phyloP scores from a whole-genome alignment of 2,113 vertebrate species.

The Ranitomeya variabilis region DNA sequence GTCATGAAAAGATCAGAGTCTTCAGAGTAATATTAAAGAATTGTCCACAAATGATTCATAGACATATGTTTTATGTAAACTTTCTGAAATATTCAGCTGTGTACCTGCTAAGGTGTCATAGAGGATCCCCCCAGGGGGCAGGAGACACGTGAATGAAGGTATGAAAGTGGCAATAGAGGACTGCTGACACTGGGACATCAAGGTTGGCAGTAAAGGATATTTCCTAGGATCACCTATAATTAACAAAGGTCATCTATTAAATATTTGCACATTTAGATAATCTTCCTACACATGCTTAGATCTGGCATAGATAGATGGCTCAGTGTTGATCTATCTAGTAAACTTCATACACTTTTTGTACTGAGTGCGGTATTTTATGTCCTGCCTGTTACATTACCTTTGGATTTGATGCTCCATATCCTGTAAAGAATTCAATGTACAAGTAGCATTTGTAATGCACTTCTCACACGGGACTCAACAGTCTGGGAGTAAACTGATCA shows the following conservation, averaged over 20 bases:
- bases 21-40: neutral
- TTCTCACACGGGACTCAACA: too few species aligned
- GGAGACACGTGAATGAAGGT: conserved; percentile 71
- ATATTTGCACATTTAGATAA: neutral
- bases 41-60: neutral
- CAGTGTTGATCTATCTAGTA: neutral
- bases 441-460: too few species aligned
- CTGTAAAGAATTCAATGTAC: too few species aligned
- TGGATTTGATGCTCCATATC: too few species aligned
- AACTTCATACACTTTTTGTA: too few species aligned
- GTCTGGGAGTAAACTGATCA: too few species aligned
- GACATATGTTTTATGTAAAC: neutral
- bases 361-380: too few species aligned
- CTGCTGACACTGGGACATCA: conserved; percentile 67
- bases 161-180: conserved; percentile 71
- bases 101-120: conserved; percentile 68
- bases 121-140: conserved; percentile 68
- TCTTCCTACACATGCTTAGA: neutral
- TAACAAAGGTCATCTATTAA: neutral
- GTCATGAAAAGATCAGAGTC: neutral
- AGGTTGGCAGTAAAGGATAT: conserved; percentile 67
- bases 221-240: conserved; percentile 71
- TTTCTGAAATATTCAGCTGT: neutral
- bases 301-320: neutral
- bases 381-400: too few species aligned